Evolutionary conservation across 2,113 vertebrate species (phyloP).

Genomic region (Pseudonaja textilis): DNA sequence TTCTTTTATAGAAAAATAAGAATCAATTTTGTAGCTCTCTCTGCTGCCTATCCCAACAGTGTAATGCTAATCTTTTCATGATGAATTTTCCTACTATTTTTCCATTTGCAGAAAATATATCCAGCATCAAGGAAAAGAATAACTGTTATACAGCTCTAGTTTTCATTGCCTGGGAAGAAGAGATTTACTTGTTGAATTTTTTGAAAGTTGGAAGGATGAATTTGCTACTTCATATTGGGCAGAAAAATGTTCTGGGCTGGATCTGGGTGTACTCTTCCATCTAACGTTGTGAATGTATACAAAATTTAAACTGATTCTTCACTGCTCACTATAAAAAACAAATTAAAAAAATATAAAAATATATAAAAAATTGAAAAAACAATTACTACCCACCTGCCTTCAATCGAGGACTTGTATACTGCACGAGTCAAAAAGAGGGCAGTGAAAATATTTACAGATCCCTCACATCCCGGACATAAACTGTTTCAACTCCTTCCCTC

Average conservation of each 20-base stretch:
- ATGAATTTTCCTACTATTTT: background rate
- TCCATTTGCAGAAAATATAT: background rate
- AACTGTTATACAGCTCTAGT: background rate
- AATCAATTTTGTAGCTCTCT: background rate
- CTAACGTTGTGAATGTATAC: background rate
- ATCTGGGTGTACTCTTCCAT: background rate
- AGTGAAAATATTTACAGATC: too few species aligned
- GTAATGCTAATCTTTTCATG: background rate
- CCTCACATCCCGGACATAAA: too few species aligned
- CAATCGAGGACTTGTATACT: too few species aligned
- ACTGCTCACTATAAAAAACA: background rate
- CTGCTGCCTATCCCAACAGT: background rate
- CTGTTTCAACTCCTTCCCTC: too few species aligned
- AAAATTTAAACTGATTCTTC: background rate
- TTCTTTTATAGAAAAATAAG: background rate
- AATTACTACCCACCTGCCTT: too few species aligned
- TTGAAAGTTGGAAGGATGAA: background rate
- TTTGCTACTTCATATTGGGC: background rate
- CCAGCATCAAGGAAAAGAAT: background rate
- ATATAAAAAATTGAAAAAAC: too few species aligned
- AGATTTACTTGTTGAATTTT: background rate
- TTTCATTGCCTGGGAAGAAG: background rate
- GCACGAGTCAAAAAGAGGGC: too few species aligned
- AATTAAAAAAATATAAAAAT: too few species aligned
- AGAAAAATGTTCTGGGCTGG: background rate